Evolutionary conservation across 1,140 invertebrate species (phyloP), one percentile per base, ranked within the genome.

Genomic region (Lepidurus arcticus): DNA sequence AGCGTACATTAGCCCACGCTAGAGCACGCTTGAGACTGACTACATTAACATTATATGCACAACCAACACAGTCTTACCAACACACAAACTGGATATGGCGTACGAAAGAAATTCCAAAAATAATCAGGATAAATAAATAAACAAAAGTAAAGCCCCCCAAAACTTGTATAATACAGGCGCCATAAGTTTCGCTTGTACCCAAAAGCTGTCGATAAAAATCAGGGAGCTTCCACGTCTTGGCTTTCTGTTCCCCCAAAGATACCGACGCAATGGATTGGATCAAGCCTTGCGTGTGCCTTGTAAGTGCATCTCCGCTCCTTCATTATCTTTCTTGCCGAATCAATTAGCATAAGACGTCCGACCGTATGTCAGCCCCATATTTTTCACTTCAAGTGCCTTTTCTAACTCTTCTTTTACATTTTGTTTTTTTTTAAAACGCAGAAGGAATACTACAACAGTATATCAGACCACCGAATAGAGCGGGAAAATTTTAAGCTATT

Each of bases 1-100:
- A 65, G 53, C 53, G 53, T 65, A 65, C 53, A 65, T 65, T 65
- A 65, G 53, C 53, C 53, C 53, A 65, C 53, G 53, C 53, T 65
- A 13, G 53, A 65, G 21, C 53, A 65, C 53, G 53, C 53, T 65
- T 65, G 9, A 65, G 34, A 65, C 53, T 13, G 53, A 65, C 16
- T 65, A n/a, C 53, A 65, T 65, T 65, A 65, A n/a, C 53, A 65
- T 7, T 65, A 65, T 65, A 65, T 65, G 53, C 53, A 65, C 53
- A 65, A 65, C 53, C 53, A 65, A 21, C 53, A 65, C 53, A 65
- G 6, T n/a, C 53, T 11, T n/a, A 65, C 1, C 53, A 13, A 65
- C 21, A 21, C 21, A 65, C 16, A 21, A 65, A 13, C n/a, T 65
- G 2, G 34, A 3, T 65, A n/a, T 10, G 16, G 16, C 53, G 21